Evolutionary conservation across 2,888 invertebrate species (phyloP).

Genomic region (Pandemis heparana): DNA sequence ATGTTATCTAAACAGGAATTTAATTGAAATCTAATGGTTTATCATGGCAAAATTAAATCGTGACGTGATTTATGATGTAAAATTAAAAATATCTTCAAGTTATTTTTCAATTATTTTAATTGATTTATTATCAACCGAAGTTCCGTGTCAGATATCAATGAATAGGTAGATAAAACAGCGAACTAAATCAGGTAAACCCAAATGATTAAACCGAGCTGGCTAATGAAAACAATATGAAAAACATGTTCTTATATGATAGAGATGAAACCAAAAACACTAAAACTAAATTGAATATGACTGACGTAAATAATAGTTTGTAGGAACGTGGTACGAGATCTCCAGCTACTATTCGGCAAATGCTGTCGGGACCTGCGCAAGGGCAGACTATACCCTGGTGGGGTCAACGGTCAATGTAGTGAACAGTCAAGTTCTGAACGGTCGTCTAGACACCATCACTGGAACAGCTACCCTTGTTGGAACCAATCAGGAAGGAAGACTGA

Average conservation of each 20-base stretch:
- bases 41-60: too few relatives aligned
- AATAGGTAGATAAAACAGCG: background rate
- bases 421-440: conserved; percentile 62
- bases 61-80: too few relatives aligned
- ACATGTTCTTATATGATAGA: conserved; percentile 28
- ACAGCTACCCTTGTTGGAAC: conserved; percentile 72
- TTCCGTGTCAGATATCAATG: background rate
- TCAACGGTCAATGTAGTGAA: conserved; percentile 58
- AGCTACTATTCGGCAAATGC: conserved; percentile 63
- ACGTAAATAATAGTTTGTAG: conserved; percentile 52
- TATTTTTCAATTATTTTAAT: too few relatives aligned
- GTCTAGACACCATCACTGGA: conserved; percentile 57
- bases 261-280: background rate
- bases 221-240: conserved; percentile 26
- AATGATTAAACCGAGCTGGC: conserved; percentile 39
- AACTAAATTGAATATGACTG: background rate
- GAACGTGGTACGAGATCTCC: conserved; percentile 68
- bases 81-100: too few relatives aligned
- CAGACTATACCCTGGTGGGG: conserved; percentile 54
- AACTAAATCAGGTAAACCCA: background rate
- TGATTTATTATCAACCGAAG: background rate
- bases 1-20: too few relatives aligned
- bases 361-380: conserved; percentile 63
- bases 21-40: too few relatives aligned
- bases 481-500: conserved; percentile 85